These are phyloP conservation scores for Synaphobranchus kaupii DNA, from an alignment of 2,797 vertebrate species.

Conservation along the genomic window DNA sequence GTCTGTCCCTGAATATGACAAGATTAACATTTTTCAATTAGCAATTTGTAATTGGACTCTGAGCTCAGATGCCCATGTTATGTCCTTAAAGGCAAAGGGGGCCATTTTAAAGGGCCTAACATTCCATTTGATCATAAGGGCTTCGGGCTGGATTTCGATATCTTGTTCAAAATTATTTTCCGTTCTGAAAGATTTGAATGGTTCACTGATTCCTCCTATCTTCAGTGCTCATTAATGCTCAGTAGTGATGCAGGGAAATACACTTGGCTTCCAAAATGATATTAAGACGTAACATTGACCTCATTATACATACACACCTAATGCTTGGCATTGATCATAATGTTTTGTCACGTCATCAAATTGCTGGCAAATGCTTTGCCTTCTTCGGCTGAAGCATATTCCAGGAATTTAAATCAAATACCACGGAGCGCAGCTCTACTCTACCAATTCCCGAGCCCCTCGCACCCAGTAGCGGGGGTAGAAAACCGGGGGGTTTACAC, in stretches of 20 bases:
- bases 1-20: slow-evolving; percentile 79
- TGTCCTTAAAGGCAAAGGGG: slow-evolving; percentile 35
- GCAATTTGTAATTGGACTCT: slow-evolving; percentile 72
- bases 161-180: slow-evolving; percentile 18
- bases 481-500: not conserved
- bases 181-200: not conserved
- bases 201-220: not conserved
- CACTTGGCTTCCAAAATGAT: not conserved
- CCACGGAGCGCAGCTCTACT: not conserved
- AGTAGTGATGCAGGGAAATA: not conserved
- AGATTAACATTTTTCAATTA: slow-evolving; percentile 89
- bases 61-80: slow-evolving; percentile 27
- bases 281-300: not conserved
- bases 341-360: slow-evolving; percentile 13
- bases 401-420: not conserved
- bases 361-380: not conserved
- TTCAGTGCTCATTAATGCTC: not conserved
- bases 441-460: not conserved
- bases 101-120: slow-evolving; percentile 24
- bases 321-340: not conserved
- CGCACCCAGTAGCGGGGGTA: not conserved
- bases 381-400: not conserved
- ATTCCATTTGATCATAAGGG: slow-evolving; percentile 24
- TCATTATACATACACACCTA: not conserved
- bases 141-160: not conserved